Evolutionary conservation across 2,113 vertebrate species (phyloP).

Genomic region (Apaloderma vittatum): DNA sequence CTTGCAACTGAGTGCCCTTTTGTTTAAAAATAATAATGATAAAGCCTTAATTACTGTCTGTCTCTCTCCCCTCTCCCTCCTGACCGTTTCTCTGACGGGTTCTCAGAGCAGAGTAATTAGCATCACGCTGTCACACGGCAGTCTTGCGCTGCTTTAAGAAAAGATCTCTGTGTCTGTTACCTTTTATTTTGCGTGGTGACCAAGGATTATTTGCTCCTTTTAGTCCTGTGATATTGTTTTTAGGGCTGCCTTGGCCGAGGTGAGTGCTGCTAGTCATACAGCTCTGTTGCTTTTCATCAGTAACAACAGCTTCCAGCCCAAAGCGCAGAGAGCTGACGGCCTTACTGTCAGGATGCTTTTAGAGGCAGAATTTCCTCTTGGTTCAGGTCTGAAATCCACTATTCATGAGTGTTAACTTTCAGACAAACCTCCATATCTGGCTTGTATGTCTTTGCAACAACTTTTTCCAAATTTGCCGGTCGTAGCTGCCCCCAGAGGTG

Average conservation of each 20-base stretch:
- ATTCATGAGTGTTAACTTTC: background rate
- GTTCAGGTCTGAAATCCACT: background rate
- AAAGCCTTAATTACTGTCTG: background rate
- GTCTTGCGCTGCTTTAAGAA: background rate
- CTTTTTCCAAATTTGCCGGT: background rate
- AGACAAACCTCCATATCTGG: background rate
- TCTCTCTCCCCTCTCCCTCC: background rate
- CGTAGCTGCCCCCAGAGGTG: background rate
- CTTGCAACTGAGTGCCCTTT: background rate
- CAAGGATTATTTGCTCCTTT: background rate
- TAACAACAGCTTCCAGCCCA: background rate
- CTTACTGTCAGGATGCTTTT: background rate
- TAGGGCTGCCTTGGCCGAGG: background rate
- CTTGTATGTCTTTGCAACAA: background rate
- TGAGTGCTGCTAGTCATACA: background rate
- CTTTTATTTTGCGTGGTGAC: background rate
- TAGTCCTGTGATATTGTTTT: background rate
- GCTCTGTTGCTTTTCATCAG: background rate
- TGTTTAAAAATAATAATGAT: conserved; percentile 4
- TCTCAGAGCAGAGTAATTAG: background rate
- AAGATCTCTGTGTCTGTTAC: background rate
- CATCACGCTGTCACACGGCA: background rate
- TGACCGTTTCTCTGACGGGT: background rate
- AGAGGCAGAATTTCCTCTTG: background rate
- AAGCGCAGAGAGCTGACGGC: background rate